phyloP scores from a whole-genome alignment of 64 coral and sea anemone genomes.

The Pocillopora verrucosa region DNA sequence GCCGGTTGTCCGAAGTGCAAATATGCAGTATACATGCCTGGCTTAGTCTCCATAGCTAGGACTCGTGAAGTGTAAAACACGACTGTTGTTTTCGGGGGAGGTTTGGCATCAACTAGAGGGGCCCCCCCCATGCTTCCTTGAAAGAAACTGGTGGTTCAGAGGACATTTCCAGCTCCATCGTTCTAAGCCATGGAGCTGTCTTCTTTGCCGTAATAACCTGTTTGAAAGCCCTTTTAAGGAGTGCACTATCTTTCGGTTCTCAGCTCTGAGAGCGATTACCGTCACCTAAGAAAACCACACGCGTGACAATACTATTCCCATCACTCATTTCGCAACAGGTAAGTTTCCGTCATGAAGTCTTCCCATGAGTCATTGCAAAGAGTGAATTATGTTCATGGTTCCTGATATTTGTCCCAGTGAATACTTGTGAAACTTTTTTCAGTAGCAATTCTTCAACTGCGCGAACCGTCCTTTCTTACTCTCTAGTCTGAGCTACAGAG shows the following conservation, averaged over 20 bases:
- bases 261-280: conserved; percentile 68
- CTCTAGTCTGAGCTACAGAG: too few relatives aligned
- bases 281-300: conserved; percentile 70
- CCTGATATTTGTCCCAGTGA: too few relatives aligned
- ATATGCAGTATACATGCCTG: conserved; percentile 84
- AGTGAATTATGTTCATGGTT: background rate
- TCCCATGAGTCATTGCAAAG: background rate
- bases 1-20: conserved; percentile 33
- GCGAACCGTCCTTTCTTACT: too few relatives aligned
- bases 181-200: conserved; percentile 61
- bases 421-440: too few relatives aligned
- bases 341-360: background rate
- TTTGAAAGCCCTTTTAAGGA: background rate
- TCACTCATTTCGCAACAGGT: conserved; percentile 40
- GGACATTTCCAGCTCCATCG: conserved; percentile 95
- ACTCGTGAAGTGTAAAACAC: too few relatives aligned
- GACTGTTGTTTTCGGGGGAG: conserved; percentile 71
- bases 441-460: too few relatives aligned
- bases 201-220: conserved; percentile 51
- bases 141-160: conserved; percentile 92
- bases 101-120: conserved; percentile 75
- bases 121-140: conserved; percentile 80
- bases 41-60: conserved; percentile 89
- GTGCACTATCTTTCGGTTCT: conserved; percentile 57
- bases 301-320: conserved; percentile 90